Conservation (phyloP, 2,888 invertebrate genomes). For the Megastigmus dorsalis region DNA sequence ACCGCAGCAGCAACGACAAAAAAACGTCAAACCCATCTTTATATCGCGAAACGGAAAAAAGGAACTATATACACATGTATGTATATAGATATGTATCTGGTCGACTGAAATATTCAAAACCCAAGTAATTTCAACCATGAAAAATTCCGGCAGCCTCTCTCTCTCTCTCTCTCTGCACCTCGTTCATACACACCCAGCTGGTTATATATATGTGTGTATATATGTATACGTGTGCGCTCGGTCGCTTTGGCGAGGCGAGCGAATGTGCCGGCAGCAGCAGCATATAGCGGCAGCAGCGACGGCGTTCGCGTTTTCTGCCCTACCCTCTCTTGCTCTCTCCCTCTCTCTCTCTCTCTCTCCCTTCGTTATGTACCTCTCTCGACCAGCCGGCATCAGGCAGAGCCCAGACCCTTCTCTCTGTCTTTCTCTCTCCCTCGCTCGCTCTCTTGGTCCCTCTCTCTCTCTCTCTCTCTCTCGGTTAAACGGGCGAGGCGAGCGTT, state of each 20-base stretch:
- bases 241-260: neutral
- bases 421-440: neutral
- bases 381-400: too few species aligned
- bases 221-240: conserved; percentile 6
- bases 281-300: conserved; percentile 37
- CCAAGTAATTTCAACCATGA: conserved; percentile 30
- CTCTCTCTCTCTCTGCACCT: neutral
- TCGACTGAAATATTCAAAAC: conserved; percentile 37
- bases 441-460: conserved; percentile 3
- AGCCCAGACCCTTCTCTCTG: conserved; percentile 25
- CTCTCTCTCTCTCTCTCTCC: conserved; percentile 23
- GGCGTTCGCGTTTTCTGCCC: conserved; percentile 50
- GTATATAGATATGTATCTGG: too few species aligned
- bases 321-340: conserved; percentile 11
- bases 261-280: conserved; percentile 29
- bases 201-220: neutral
- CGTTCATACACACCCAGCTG: neutral
- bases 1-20: too few species aligned
- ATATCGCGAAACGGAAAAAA: too few species aligned
- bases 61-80: too few species aligned
- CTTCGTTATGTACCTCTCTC: too few species aligned
- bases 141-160: conserved; percentile 15
- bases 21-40: too few species aligned
- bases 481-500: conserved; percentile 40
- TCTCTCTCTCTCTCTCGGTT: conserved; percentile 34